Base-by-base conservation (phyloP, 2,113 vertebrate genomes). In the Corynorhinus townsendii region DNA sequence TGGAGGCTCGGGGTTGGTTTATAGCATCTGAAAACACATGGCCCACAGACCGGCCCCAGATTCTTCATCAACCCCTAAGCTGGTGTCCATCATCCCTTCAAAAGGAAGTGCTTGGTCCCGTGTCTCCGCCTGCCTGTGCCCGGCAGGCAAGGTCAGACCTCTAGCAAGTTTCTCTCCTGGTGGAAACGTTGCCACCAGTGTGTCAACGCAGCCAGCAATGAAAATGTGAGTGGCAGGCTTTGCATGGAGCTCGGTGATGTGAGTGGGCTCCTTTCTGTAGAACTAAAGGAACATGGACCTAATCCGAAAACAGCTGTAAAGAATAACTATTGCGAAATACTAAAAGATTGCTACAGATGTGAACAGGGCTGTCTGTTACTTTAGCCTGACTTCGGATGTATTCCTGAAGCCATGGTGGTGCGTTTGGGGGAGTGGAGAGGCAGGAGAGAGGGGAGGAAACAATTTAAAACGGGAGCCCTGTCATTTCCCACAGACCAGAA, bases 381-480 rank as follows among this genome's bases (percentile, higher is more conserved):
- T 9, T 14, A 17, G 19, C 45, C 38, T 68, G 64, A n/a, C 6
- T 62, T 33, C 20, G 38, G 12, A 16, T 43, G 16, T 5, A 33
- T 30, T 45, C 2, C 0, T 5, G 40, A 30, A 38, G 35, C 49
- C 17, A 19, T 10, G 4, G 26, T 16, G 49, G 9, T 24, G 1
- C 1, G 40, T 47, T 71, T 5, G 2, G 47, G 45, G 64, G 10
- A 0, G 5, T 0, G 26, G 20, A 10, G 14, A 22, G 3, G 7
- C 4, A 33, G 28, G 15, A 3, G 38, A 40, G 30, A 7, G 4
- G 22, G 16, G 10, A 68, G 17, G 24, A 2, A 1, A 10, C 17
- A 1, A 33, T 40, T 43, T 43, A 7, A 45, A 19, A 5, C 2
- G 28, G 38, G 38, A 75, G 22, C 10, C 28, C 16, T 0, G 6